A percentile compares a stretch with the other conserved stretches of the same genome.
phyloP scores from a whole-genome alignment of 2,113 vertebrate species.

The Poeciliopsis prolifica region DNA sequence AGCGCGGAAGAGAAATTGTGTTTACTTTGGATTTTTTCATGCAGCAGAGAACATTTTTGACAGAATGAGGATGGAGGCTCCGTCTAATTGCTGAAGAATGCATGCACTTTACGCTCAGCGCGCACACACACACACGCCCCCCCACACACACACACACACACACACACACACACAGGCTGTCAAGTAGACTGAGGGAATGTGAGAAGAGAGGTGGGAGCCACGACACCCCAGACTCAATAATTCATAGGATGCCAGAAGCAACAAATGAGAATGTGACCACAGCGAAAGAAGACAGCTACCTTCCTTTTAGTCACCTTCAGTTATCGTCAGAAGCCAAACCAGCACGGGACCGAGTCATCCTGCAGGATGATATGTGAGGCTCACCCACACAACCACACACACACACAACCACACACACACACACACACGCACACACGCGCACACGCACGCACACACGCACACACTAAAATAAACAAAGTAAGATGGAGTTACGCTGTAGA shows the following conservation, averaged over 20 bases:
- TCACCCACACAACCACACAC: background rate
- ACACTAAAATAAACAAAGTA: slow-evolving; percentile 11
- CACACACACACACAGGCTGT: slow-evolving; percentile 30
- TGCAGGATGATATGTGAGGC: background rate
- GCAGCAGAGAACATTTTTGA: slow-evolving; percentile 77
- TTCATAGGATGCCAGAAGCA: slow-evolving; percentile 91
- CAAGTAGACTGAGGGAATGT: slow-evolving; percentile 56
- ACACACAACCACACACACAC: slow-evolving; percentile 6
- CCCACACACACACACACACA: background rate
- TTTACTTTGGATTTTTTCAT: slow-evolving; percentile 49
- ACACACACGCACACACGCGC: slow-evolving; percentile 11
- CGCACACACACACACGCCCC: slow-evolving; percentile 33
- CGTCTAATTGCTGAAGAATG: slow-evolving; percentile 76
- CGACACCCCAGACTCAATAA: slow-evolving; percentile 89
- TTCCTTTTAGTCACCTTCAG: slow-evolving; percentile 87
- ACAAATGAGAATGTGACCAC: slow-evolving; percentile 87
- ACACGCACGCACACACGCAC: slow-evolving; percentile 8
- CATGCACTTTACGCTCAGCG: slow-evolving; percentile 23
- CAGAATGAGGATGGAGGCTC: slow-evolving; percentile 79
- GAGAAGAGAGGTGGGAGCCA: slow-evolving; percentile 55
- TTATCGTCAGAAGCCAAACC: slow-evolving; percentile 83
- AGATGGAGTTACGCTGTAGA: slow-evolving; percentile 55
- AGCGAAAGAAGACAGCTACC: slow-evolving; percentile 80
- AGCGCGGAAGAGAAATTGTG: background rate
- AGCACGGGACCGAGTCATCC: slow-evolving; percentile 8